phyloP scores from a whole-genome alignment of 2,113 vertebrate genomes.

The Mus musculus region DNA sequence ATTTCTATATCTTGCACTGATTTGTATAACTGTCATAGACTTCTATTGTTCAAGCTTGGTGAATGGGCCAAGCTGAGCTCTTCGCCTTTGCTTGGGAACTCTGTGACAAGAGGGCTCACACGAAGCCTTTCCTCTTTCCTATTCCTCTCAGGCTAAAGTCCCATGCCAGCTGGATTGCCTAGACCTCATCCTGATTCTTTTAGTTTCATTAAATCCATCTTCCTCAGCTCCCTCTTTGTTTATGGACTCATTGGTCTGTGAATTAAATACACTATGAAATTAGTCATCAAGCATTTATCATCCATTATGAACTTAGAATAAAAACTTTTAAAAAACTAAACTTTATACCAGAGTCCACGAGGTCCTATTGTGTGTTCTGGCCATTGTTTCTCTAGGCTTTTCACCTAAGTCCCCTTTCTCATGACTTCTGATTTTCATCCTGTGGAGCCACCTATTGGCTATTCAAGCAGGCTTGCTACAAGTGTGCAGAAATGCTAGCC shows the following conservation, averaged over 20 bases:
- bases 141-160: background rate
- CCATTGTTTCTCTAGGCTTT: background rate
- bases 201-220: background rate
- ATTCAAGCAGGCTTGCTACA: background rate
- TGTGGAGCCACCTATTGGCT: background rate
- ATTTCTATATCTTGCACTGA: background rate
- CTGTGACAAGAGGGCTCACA: background rate
- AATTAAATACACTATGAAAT: background rate
- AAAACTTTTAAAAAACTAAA: background rate
- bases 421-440: background rate
- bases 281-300: background rate
- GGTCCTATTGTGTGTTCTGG: background rate
- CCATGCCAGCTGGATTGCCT: background rate
- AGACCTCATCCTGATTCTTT: background rate
- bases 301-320: background rate
- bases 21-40: background rate
- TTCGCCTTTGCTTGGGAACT: background rate
- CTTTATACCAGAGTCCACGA: background rate
- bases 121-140: background rate
- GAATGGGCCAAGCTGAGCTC: background rate
- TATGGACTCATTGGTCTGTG: background rate
- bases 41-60: background rate
- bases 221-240: background rate
- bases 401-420: background rate
- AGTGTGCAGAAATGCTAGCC: background rate